Conservation (phyloP, 2,797 vertebrate genomes). For the Sphaeramia orbicularis region DNA sequence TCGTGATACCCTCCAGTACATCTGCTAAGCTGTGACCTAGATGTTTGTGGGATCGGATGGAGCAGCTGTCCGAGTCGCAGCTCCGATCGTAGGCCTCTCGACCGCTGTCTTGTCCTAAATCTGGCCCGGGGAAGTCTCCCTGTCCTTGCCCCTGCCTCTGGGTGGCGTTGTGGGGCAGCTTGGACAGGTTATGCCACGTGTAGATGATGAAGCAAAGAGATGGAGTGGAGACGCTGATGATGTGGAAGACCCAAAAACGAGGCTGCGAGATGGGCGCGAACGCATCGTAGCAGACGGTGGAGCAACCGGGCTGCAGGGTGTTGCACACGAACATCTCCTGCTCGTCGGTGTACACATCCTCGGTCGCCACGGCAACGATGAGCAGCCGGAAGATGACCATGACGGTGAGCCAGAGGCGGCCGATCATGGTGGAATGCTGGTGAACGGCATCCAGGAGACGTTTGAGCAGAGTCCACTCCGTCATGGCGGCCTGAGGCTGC, state of each 20-base stretch:
- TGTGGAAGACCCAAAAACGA: constrained; percentile 98
- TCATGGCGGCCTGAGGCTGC: constrained; percentile 76
- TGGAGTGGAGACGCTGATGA: constrained; percentile 93
- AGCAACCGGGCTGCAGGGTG: constrained; percentile 94
- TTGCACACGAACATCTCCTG: constrained; percentile 98
- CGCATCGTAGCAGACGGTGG: constrained; percentile 94
- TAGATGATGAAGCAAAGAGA: constrained; percentile 96
- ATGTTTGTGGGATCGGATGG: constrained; percentile 82
- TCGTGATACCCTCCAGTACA: constrained; percentile 76
- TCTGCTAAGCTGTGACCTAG: constrained; percentile 80
- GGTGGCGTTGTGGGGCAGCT: constrained; percentile 68
- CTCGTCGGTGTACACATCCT: constrained; percentile 96
- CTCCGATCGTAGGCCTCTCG: constrained; percentile 75
- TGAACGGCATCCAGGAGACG: constrained; percentile 96
- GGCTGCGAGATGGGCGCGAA: constrained; percentile 96
- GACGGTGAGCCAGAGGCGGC: constrained; percentile 95
- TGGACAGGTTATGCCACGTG: constrained; percentile 95
- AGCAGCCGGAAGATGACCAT: constrained; percentile 96
- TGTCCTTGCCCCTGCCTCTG: constrained; percentile 37
- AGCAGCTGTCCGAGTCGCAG: constrained; percentile 89
- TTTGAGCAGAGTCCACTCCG: constrained; percentile 95
- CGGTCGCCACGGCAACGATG: constrained; percentile 93
- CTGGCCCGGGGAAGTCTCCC: constrained; percentile 35
- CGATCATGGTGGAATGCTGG: constrained; percentile 97
- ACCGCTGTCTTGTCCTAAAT: constrained; percentile 16